phyloP scores from a whole-genome alignment of 2,888 invertebrate genomes.

The Urechis unicinctus region DNA sequence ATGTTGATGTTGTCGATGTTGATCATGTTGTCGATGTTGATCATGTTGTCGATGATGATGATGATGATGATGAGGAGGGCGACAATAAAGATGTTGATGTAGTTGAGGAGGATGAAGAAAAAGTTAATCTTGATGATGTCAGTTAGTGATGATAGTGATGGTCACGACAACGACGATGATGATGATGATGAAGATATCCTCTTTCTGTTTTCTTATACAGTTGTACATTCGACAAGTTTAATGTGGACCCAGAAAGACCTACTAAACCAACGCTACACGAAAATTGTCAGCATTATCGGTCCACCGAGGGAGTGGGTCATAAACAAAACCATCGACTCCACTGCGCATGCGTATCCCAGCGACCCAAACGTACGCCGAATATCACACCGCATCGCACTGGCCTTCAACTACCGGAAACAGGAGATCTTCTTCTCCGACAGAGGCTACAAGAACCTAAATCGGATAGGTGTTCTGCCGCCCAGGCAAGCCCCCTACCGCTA shows the following conservation, averaged over 20 bases:
- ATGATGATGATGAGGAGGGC: too few relatives aligned
- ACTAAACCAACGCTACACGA: too few relatives aligned
- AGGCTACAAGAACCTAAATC: conserved; percentile 14
- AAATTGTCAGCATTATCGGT: conserved; percentile 8
- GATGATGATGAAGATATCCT: background rate
- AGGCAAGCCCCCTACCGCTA: background rate
- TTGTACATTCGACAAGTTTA: conserved; percentile 2
- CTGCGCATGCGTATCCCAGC: background rate
- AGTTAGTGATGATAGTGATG: too few relatives aligned
- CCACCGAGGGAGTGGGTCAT: conserved; percentile 11
- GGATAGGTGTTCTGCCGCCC: conserved; percentile 1
- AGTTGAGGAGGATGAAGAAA: too few relatives aligned
- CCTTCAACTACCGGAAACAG: conserved; percentile 9
- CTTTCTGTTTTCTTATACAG: background rate
- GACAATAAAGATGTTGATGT: too few relatives aligned
- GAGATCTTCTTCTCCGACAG: conserved; percentile 14
- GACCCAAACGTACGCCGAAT: background rate
- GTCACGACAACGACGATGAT: too few relatives aligned
- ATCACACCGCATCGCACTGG: conserved; percentile 10
- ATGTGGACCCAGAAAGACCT: conserved; percentile 8
- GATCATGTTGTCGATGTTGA: too few relatives aligned
- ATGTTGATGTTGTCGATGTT: too few relatives aligned
- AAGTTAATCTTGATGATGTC: too few relatives aligned
- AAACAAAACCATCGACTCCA: background rate
- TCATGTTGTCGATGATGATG: too few relatives aligned